phyloP scores from a whole-genome alignment of 2,888 invertebrate genomes.

The Dendrolimus houi region DNA sequence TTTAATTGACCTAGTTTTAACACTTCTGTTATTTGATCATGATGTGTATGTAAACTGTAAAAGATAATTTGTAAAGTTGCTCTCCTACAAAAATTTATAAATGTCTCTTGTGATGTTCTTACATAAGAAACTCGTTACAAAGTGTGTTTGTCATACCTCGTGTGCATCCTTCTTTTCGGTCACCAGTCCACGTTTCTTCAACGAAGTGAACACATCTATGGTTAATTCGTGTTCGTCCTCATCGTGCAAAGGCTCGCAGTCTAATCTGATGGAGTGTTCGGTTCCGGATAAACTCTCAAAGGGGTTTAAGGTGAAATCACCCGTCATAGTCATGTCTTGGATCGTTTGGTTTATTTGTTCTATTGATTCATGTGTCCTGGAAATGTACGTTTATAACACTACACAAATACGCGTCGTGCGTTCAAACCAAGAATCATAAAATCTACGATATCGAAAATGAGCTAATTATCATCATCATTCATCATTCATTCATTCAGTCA shows the following conservation, averaged over 20 bases:
- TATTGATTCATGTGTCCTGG: slow-evolving; percentile 55
- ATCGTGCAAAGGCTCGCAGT: slow-evolving; percentile 55
- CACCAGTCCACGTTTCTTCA: slow-evolving; percentile 64
- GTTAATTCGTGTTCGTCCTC: slow-evolving; percentile 59
- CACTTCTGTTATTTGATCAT: too few relatives aligned
- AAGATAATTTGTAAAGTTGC: too few relatives aligned
- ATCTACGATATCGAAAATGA: too few relatives aligned
- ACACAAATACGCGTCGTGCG: too few relatives aligned
- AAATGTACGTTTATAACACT: neutral
- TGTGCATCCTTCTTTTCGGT: slow-evolving; percentile 54
- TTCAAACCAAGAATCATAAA: too few relatives aligned
- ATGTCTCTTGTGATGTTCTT: too few relatives aligned
- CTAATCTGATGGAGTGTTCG: slow-evolving; percentile 59
- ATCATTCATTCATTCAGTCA: too few relatives aligned
- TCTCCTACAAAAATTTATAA: too few relatives aligned
- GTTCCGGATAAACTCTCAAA: slow-evolving; percentile 51
- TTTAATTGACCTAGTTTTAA: too few relatives aligned
- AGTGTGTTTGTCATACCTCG: slow-evolving; percentile 32
- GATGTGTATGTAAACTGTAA: too few relatives aligned
- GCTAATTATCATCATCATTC: too few relatives aligned
- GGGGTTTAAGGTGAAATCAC: slow-evolving; percentile 62
- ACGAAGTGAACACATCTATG: slow-evolving; percentile 62
- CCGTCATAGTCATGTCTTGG: slow-evolving; percentile 68
- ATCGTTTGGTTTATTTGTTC: slow-evolving; percentile 71
- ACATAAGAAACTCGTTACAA: too few relatives aligned